A percentile compares a stretch with the other conserved stretches of the same genome.
These are phyloP conservation scores for Chymomyza fuscimana DNA, from an alignment of 2,888 invertebrate genomes.

Conservation along the genomic window DNA sequence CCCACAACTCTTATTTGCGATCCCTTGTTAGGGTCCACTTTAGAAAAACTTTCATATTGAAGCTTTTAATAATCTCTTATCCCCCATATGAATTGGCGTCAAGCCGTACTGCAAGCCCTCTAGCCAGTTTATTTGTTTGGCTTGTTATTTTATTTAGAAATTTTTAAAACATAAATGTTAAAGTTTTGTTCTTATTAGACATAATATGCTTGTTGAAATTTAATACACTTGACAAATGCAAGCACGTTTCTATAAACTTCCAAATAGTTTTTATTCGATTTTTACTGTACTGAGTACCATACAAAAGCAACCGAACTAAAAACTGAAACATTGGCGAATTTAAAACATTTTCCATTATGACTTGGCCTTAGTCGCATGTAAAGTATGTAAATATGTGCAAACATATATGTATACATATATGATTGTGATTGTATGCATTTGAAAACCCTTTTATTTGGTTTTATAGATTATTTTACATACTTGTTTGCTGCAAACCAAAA, in stretches of 20 bases:
- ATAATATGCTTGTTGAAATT: background rate
- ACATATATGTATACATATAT: background rate
- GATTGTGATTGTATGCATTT: background rate
- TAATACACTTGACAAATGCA: background rate
- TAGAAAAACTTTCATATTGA: no score
- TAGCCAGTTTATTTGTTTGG: no score
- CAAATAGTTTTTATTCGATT: background rate
- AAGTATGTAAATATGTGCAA: background rate
- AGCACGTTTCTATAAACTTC: background rate
- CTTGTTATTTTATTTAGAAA: no score
- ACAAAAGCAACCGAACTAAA: background rate
- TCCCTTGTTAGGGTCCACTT: no score
- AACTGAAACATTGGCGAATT: background rate
- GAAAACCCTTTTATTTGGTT: slow-evolving; percentile 36
- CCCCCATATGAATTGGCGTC: no score
- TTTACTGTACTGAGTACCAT: background rate
- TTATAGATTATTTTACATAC: slow-evolving; percentile 60
- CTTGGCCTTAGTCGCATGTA: background rate
- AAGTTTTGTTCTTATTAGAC: no score
- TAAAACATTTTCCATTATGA: background rate
- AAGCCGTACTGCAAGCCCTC: no score
- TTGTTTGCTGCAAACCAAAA: slow-evolving; percentile 38
- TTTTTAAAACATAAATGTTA: no score
- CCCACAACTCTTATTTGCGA: no score
- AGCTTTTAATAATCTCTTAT: no score